Base-by-base conservation (phyloP, 2,113 vertebrate genomes). In the Cyprinodon brontotheroides region DNA sequence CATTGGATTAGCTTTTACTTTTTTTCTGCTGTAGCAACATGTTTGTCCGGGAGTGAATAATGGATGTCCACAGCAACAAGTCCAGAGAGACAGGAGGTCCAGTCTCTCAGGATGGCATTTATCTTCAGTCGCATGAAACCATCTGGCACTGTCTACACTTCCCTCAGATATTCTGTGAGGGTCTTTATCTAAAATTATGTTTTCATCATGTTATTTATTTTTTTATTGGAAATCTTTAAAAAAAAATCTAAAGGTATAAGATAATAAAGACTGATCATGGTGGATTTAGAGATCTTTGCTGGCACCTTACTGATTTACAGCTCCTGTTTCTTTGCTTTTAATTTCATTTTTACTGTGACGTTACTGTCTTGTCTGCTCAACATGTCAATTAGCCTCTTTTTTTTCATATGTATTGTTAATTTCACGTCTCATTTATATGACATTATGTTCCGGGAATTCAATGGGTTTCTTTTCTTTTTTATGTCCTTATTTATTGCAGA, bases 61-160 rank as follows among this genome's bases (percentile, higher is more conserved):
- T 79, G 76, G 89, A 91, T 93, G 79, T 82, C 90, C 90, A 94
- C 77, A 80, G 87, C 78, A 82, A 93, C 94, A 86, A 92, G 93
- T 95, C 93, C 93, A 94, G 94, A 95, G 95, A 96, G 95, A 93
- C 94, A 95, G 96, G 94, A 94, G 92, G 94, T 95, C 91, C 93
- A 92, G 92, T 96, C 93, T 95, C 94, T 90, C 84, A 84, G 74
- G 93, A 95, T 94, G 94, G 92, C 95, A 89, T 95, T 96, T 95
- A 92, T 94, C 91, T 95, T 75, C 94, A 95, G 93, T 94, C 94
- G 94, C 96, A 96, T 96, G 95, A 95, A 93, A 96, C 93, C 94
- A 91, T 90, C 88, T 91, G 93, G 94, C 94, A 93, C 90, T 92
- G 92, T 93, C 92, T 92, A 86, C 77, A 86, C 87, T 89, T 89